These are phyloP conservation scores for Xenopus borealis DNA, from an alignment of 2,113 vertebrate genomes.

Conservation along the genomic window DNA sequence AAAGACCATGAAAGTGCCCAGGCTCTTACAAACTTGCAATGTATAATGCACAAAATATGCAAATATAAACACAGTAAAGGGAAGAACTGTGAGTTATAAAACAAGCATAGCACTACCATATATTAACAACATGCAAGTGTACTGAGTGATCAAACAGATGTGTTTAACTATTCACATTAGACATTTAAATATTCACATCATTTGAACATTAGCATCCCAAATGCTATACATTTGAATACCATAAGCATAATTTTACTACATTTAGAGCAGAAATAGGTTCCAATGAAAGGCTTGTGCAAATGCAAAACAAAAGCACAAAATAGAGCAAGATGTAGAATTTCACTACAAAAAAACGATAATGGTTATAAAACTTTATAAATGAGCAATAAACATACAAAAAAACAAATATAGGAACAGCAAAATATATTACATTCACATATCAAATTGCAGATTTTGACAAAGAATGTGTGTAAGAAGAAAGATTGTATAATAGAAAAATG, in stretches of 20 bases:
- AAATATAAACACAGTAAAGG: not conserved
- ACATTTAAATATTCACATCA: conserved; percentile 1
- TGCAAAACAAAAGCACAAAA: not conserved
- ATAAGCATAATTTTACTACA: not conserved
- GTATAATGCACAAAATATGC: not conserved
- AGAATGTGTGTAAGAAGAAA: no score
- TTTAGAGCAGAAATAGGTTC: not conserved
- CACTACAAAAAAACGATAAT: no score
- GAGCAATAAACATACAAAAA: no score
- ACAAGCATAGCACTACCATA: no score
- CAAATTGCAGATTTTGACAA: no score
- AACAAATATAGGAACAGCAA: no score
- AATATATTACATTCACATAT: no score
- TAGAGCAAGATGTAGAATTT: not conserved
- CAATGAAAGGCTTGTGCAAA: not conserved
- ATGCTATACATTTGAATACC: conserved; percentile 3
- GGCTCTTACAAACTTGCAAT: no score
- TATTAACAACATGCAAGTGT: not conserved
- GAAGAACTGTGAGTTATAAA: not conserved
- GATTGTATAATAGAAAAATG: no score
- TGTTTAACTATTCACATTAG: conserved; percentile 2
- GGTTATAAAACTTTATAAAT: no score
- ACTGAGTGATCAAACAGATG: not conserved
- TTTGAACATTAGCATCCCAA: not conserved
- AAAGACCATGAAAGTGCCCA: not conserved